phyloP scores from a whole-genome alignment of 2,888 invertebrate species.

The Clivina fossor region DNA sequence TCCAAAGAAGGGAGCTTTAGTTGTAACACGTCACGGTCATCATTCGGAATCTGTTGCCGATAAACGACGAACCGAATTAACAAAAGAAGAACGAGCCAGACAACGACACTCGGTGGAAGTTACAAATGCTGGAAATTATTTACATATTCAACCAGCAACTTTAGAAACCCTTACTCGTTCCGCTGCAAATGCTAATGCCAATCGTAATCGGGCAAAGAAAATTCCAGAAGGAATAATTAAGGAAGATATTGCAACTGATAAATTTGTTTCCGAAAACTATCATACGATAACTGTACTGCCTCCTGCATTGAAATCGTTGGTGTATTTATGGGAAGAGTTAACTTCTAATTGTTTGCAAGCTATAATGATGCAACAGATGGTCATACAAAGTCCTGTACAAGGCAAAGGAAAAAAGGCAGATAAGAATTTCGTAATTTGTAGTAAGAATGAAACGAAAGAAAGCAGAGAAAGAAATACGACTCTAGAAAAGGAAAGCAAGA shows the following conservation, averaged over 20 bases:
- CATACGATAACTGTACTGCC: constrained; percentile 77
- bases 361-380: constrained; percentile 63
- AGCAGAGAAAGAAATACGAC: constrained; percentile 52
- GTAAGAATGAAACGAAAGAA: constrained; percentile 47
- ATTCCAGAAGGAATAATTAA: constrained; percentile 52
- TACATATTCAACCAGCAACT: constrained; percentile 77
- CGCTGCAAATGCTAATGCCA: constrained; percentile 77
- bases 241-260: constrained; percentile 55
- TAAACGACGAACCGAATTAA: constrained; percentile 55
- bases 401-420: constrained; percentile 44
- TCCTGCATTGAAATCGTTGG: constrained; percentile 83
- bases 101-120: constrained; percentile 91
- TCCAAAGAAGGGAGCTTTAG: constrained; percentile 76
- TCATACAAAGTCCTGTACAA: constrained; percentile 59
- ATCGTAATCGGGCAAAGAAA: constrained; percentile 62
- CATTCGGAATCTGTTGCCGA: constrained; percentile 49
- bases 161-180: constrained; percentile 76
- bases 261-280: constrained; percentile 52
- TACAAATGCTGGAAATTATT: constrained; percentile 66
- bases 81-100: constrained; percentile 64
- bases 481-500: constrained; percentile 55
- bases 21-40: constrained; percentile 64
- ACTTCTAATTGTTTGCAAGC: constrained; percentile 68
- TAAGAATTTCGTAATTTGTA: constrained; percentile 42
- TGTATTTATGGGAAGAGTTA: constrained; percentile 88